phyloP scores from a whole-genome alignment of 1,140 invertebrate species.

The Anthonomus grandis region DNA sequence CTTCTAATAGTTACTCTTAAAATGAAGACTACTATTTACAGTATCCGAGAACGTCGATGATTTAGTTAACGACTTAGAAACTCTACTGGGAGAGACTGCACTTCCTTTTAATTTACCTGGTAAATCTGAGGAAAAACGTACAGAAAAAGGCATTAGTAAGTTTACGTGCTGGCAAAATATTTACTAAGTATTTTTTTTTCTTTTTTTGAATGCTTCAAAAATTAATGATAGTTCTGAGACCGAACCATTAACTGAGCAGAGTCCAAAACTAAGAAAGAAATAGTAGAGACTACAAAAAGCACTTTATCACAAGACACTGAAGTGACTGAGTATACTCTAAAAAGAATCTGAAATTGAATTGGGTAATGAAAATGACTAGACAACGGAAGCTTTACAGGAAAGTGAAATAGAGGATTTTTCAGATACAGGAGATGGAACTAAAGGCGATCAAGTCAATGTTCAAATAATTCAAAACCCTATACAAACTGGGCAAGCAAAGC shows the following conservation, averaged over 20 bases:
- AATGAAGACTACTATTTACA: too few relatives aligned
- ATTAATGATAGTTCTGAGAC: too few relatives aligned
- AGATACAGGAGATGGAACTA: neutral
- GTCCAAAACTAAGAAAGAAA: neutral
- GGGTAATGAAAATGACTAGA: too few relatives aligned
- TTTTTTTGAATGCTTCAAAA: too few relatives aligned
- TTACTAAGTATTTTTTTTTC: neutral
- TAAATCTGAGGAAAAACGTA: neutral
- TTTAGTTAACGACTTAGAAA: conserved; percentile 46
- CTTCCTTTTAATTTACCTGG: conserved; percentile 23
- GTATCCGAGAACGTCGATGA: conserved; percentile 48
- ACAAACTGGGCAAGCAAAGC: neutral
- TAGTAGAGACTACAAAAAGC: neutral
- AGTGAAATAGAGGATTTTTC: neutral
- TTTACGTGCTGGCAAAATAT: neutral
- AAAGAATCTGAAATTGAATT: neutral
- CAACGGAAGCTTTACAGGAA: too few relatives aligned
- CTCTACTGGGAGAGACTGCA: conserved; percentile 40
- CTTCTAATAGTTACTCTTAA: too few relatives aligned
- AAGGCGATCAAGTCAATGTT: neutral
- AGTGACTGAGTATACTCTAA: neutral
- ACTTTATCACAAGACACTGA: neutral
- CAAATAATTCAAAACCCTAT: neutral
- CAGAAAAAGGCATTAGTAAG: neutral
- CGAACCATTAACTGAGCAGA: neutral